Base-by-base conservation (phyloP, 2,797 vertebrate genomes). In the Centroberyx gerrardi region DNA sequence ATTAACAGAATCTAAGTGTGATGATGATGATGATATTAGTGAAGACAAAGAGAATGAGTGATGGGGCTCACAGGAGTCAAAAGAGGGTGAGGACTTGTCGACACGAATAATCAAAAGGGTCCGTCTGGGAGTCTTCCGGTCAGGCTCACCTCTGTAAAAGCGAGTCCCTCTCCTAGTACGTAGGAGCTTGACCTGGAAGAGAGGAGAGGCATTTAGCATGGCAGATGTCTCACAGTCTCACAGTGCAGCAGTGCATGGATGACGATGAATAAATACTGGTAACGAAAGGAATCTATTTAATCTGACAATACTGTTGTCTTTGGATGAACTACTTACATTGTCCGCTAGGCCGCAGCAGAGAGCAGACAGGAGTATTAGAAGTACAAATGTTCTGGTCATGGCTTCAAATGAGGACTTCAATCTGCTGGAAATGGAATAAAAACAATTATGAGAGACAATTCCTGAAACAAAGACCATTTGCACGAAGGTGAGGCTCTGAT, bases 101-200 rank as follows among this genome's bases (percentile, higher is more conserved):
- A 93, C 79, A 90, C 88, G 92, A 90, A 92, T 52, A 83, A 93
- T 85, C 72, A 93, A 84, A 85, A 90, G 72, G 64, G 78, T 87
- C 90, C 90, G 72, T 88, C 90, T 90, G 52, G 88, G 27, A 61
- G 90, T 75, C 73, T 74, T 84, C 78, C 79, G 72, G 59, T 63
- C 46, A 65, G 82, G 85, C 94, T 94, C 90, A 95, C 94, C 93
- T 94, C 87, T 86, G 74, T 88, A 93, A 88, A 88, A 94, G 51
- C 94, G 92, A 59, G 92, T 90, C 10, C 94, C 94, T 92, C 94
- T 90, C 85, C 92, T 94, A 51, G 79, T 60, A 51, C 94, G 93
- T 15, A 78, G 68, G 53, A 83, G 88, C 68, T 78, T 73, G 67
- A 85, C 88, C 94, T 95, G 87, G 62, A 85, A 69, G 4, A 67